phyloP scores from a whole-genome alignment of 2,888 invertebrate species.

The Ophion slaviceki region DNA sequence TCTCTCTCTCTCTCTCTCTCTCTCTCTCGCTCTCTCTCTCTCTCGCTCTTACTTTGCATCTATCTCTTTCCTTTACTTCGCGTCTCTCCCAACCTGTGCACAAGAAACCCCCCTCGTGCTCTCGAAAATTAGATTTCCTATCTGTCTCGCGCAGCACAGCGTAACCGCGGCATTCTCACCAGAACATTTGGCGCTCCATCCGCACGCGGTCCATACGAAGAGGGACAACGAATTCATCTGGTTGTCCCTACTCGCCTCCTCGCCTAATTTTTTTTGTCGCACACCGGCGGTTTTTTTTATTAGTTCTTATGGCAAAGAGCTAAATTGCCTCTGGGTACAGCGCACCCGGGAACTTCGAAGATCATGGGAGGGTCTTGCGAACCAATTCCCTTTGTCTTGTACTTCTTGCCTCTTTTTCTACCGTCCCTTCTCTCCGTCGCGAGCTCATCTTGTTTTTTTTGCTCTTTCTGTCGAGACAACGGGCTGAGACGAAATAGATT shows the following conservation, averaged over 20 bases:
- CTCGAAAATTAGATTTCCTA: constrained; percentile 83
- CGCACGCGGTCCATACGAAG: constrained; percentile 15
- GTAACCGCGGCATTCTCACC: constrained; percentile 51
- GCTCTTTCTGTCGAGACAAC: constrained; percentile 29
- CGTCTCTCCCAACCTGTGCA: constrained; percentile 69
- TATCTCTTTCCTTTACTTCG: constrained; percentile 1
- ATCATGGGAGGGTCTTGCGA: constrained; percentile 69
- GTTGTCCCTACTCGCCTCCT: constrained; percentile 5
- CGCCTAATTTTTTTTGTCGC: constrained; percentile 66
- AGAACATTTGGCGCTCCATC: constrained; percentile 54
- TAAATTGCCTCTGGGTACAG: constrained; percentile 68
- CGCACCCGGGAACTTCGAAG: constrained; percentile 64
- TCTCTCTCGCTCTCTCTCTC: constrained; percentile 18
- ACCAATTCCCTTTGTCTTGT: constrained; percentile 71
- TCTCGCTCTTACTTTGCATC: constrained; percentile 2
- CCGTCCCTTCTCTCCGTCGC: constrained; percentile 33
- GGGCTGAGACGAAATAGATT: constrained; percentile 39
- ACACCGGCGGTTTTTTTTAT: constrained; percentile 68
- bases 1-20: constrained; percentile 22
- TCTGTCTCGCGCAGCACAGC: constrained; percentile 79
- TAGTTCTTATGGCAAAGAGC: constrained; percentile 69
- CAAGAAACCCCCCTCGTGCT: constrained; percentile 69
- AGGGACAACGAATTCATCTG: constrained; percentile 43
- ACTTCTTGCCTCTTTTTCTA: constrained; percentile 48
- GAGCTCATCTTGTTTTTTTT: constrained; percentile 50